Evolutionary conservation across 2,113 vertebrate species (phyloP).

Genomic region (Mixornis gularis): DNA sequence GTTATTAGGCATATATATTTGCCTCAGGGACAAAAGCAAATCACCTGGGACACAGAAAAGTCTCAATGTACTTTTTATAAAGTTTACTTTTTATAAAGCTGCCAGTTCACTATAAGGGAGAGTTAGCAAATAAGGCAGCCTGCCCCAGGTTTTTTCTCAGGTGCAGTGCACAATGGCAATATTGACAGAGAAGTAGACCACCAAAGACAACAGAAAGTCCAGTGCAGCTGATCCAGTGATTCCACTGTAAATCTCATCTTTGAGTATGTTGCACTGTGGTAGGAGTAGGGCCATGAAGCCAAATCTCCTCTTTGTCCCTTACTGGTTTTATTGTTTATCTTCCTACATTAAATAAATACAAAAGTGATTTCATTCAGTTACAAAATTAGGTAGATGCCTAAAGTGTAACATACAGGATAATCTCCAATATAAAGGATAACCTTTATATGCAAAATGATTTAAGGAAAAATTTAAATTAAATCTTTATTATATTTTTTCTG

Average conservation of each 20-base stretch:
- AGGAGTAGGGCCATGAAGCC: not conserved
- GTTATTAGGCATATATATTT: not conserved
- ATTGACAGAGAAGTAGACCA: not conserved
- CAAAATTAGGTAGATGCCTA: not conserved
- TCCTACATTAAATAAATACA: not conserved
- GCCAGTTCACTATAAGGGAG: not conserved
- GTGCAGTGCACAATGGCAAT: not conserved
- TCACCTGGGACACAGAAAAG: not conserved
- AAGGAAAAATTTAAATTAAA: not conserved
- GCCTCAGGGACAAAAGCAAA: not conserved
- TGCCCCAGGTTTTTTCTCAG: not conserved
- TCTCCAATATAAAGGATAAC: not conserved
- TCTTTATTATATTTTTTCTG: fast-evolving
- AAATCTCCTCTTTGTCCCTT: not conserved
- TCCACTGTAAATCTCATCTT: not conserved
- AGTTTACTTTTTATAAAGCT: not conserved
- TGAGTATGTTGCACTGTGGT: not conserved
- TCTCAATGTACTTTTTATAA: not conserved
- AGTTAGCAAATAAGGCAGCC: not conserved
- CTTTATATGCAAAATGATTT: not conserved
- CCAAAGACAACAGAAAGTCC: not conserved
- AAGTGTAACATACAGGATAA: not conserved
- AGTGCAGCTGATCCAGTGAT: not conserved
- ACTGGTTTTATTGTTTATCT: not conserved
- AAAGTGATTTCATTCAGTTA: not conserved